Percentiles rank a stretch among this genome's conserved stretches.
These are phyloP conservation scores for Urocolius indicus DNA, from an alignment of 2,113 vertebrate genomes.

Conservation along the genomic window DNA sequence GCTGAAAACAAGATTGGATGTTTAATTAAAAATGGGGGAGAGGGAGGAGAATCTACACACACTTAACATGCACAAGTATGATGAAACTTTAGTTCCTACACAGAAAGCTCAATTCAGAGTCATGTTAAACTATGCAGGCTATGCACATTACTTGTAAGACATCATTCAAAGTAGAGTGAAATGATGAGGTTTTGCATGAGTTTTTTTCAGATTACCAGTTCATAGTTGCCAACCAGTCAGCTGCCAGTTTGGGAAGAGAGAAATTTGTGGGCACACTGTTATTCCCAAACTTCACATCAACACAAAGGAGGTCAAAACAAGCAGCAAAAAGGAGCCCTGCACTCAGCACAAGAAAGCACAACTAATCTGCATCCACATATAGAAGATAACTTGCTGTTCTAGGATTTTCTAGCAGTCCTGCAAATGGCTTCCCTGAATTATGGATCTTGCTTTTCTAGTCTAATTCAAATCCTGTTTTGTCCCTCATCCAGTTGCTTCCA, in stretches of 20 bases:
- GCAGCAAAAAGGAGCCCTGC: not conserved
- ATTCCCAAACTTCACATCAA: not conserved
- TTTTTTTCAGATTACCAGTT: not conserved
- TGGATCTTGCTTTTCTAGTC: not conserved
- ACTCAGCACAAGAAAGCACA: not conserved
- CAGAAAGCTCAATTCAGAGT: not conserved
- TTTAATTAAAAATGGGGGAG: conserved; percentile 65
- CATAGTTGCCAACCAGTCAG: not conserved
- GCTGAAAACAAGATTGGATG: conserved; percentile 57
- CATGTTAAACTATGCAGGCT: not conserved
- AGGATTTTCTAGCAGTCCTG: not conserved
- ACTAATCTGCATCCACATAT: not conserved
- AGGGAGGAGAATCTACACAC: not conserved
- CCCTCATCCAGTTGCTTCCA: not conserved
- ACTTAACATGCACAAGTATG: conserved; percentile 8
- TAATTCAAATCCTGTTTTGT: not conserved
- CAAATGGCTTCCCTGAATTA: not conserved
- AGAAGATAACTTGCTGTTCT: not conserved
- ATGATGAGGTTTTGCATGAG: accelerated
- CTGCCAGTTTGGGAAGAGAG: not conserved
- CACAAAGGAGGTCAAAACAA: not conserved
- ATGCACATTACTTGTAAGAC: not conserved
- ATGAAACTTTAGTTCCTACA: not conserved
- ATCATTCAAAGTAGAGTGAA: not conserved
- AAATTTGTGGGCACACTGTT: not conserved